These are phyloP conservation scores for Hermaeophaga mercurialis DNA, from an alignment of 2,888 invertebrate species.

Conservation along the genomic window DNA sequence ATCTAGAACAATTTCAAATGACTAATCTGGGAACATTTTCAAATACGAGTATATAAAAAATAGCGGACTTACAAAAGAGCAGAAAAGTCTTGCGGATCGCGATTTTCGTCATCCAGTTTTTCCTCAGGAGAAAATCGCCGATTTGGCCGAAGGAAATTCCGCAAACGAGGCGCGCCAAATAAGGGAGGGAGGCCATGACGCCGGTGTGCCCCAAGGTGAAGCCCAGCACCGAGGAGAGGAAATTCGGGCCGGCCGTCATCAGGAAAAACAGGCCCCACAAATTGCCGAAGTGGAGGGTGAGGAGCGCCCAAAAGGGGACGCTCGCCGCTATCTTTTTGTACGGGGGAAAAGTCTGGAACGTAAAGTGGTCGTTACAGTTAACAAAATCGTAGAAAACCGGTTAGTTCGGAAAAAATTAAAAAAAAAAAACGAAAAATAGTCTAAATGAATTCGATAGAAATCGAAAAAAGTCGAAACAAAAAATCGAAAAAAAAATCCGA, in stretches of 20 bases:
- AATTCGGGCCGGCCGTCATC: conserved; percentile 77
- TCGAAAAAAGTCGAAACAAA: too few relatives aligned
- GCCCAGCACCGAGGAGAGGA: conserved; percentile 72
- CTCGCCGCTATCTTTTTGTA: conserved; percentile 67
- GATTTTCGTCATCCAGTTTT: conserved; percentile 59
- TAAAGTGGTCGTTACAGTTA: too few relatives aligned
- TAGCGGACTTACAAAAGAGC: conserved; percentile 65
- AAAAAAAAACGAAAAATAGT: too few relatives aligned
- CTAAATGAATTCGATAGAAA: too few relatives aligned
- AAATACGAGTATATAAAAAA: too few relatives aligned
- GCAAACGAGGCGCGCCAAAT: conserved; percentile 69
- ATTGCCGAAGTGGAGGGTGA: conserved; percentile 74
- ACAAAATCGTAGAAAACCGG: too few relatives aligned
- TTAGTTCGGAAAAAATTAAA: too few relatives aligned
- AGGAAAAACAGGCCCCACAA: conserved; percentile 78
- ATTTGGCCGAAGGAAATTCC: conserved; percentile 74
- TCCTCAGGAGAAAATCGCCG: conserved; percentile 67
- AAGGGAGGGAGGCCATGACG: conserved; percentile 71
- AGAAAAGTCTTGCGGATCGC: conserved; percentile 70
- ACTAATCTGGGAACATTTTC: too few relatives aligned
- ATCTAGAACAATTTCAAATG: too few relatives aligned
- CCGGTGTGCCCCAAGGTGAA: conserved; percentile 75
- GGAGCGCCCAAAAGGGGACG: conserved; percentile 71
- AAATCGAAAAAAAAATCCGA: too few relatives aligned
- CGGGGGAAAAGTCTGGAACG: conserved; percentile 66